These are phyloP conservation scores for Tursiops truncatus DNA, from an alignment of 2,113 vertebrate genomes.

Conservation along the genomic window DNA sequence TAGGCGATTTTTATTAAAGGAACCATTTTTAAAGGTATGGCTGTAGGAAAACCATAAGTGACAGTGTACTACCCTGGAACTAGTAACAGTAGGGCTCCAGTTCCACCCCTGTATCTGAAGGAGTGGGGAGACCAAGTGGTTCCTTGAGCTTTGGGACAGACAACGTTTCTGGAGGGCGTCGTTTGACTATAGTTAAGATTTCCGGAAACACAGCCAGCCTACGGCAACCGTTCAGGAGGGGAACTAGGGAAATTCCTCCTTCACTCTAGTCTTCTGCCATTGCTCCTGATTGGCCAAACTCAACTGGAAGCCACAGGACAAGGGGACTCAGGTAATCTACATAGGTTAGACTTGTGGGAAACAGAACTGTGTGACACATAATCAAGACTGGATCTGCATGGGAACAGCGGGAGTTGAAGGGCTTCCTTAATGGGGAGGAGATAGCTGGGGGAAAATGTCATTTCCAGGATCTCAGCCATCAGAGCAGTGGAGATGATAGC, in stretches of 20 bases:
- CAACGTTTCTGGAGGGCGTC: not conserved
- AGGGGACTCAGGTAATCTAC: not conserved
- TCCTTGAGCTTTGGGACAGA: not conserved
- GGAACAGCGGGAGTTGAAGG: not conserved
- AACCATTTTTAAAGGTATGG: not conserved
- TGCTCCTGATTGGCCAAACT: not conserved
- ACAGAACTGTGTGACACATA: not conserved
- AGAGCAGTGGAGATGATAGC: not conserved
- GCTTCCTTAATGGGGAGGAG: not conserved
- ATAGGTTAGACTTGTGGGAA: not conserved
- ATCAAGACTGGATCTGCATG: not conserved
- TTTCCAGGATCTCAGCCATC: not conserved
- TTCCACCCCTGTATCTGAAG: not conserved
- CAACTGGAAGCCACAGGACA: not conserved
- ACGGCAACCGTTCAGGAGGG: not conserved
- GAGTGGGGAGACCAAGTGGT: not conserved
- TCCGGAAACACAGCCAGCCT: not conserved
- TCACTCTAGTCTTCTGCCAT: not conserved
- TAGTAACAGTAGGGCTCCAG: not conserved
- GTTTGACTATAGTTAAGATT: not conserved
- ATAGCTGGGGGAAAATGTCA: not conserved
- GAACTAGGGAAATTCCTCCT: not conserved
- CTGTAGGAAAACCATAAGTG: not conserved
- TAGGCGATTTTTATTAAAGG: not conserved
- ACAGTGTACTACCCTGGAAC: no score